A percentile compares a stretch with the other conserved stretches of the same genome.
These are phyloP conservation scores for Rhabdomys dilectus DNA, from an alignment of 2,113 vertebrate genomes.

Conservation along the genomic window DNA sequence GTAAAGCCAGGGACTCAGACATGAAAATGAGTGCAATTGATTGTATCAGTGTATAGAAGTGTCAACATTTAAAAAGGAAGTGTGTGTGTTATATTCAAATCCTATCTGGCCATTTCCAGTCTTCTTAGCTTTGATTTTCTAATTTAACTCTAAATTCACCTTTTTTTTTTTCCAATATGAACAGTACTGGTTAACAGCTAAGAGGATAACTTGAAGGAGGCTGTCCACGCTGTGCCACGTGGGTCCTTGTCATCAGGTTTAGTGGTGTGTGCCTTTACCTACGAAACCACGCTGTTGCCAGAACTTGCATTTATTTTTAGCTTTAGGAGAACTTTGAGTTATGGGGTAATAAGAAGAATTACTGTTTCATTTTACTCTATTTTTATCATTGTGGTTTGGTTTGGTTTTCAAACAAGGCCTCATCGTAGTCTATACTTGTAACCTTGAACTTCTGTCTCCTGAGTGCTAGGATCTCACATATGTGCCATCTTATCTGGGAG, in stretches of 20 bases:
- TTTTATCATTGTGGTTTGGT: not conserved
- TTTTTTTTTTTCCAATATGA: not conserved
- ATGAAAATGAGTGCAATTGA: not conserved
- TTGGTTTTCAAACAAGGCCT: not conserved
- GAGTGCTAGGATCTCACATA: not conserved
- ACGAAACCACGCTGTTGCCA: not conserved
- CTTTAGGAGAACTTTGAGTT: not conserved
- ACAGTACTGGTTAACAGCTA: not conserved
- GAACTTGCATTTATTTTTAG: not conserved
- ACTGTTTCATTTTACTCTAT: not conserved
- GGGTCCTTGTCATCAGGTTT: not conserved
- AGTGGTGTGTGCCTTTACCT: not conserved
- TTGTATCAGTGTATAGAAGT: not conserved
- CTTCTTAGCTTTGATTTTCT: not conserved
- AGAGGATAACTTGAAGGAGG: not conserved
- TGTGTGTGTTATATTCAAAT: not conserved
- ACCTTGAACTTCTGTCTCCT: not conserved
- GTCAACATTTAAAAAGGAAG: not conserved
- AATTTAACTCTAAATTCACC: not conserved
- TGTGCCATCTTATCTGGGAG: not conserved
- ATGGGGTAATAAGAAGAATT: not conserved
- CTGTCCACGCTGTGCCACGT: not conserved
- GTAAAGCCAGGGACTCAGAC: too few species aligned
- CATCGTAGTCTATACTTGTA: not conserved
- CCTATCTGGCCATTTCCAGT: not conserved